Conservation (phyloP, 1,140 invertebrate species). For the Euschistus heros region DNA sequence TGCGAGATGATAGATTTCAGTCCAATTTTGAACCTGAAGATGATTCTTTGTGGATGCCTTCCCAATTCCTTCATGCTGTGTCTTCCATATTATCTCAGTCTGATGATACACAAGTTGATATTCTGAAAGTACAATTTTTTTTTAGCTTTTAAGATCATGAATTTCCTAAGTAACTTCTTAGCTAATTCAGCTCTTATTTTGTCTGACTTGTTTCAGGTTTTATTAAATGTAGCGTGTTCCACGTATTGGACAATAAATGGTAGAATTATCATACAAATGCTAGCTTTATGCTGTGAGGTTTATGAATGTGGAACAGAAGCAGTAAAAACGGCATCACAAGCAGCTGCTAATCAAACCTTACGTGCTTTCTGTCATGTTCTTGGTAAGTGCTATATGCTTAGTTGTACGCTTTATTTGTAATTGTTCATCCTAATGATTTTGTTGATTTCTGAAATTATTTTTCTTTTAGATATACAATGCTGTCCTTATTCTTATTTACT, state of each 20-base stretch:
- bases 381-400: conserved; percentile 37
- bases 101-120: conserved; percentile 64
- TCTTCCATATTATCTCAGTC: conserved; percentile 60
- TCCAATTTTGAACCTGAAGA: conserved; percentile 82
- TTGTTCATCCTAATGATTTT: no score
- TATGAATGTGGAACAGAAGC: conserved; percentile 62
- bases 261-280: conserved; percentile 63
- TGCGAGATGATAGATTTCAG: conserved; percentile 82
- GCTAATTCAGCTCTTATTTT: no score
- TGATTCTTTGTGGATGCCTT: conserved; percentile 80
- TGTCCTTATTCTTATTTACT: no score
- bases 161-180: no score
- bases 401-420: not conserved
- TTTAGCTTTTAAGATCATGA: not conserved
- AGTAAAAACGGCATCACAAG: conserved; percentile 66
- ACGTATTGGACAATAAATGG: conserved; percentile 73
- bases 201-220: conserved; percentile 43
- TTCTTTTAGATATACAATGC: no score
- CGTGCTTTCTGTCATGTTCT: conserved; percentile 70
- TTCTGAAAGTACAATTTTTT: conserved; percentile 46
- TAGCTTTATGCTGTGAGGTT: conserved; percentile 60
- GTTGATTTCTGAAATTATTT: no score
- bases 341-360: conserved; percentile 70
- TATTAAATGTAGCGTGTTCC: conserved; percentile 69
- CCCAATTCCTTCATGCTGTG: conserved; percentile 74